Evolutionary conservation across 2,797 vertebrate species (phyloP).

Genomic region (Melanotaenia trifasciata): DNA sequence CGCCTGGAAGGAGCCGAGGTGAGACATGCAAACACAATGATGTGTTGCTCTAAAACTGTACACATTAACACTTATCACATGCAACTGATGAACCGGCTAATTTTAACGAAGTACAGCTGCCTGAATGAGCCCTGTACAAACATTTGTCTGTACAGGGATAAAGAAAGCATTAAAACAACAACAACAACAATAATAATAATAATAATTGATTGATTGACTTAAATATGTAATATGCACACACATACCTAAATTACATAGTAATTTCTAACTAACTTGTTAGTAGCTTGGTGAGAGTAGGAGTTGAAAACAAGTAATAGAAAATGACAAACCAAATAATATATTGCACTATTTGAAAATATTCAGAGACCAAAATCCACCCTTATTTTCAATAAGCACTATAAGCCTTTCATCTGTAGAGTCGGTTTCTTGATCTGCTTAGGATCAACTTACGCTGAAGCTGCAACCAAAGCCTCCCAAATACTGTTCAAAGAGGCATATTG

Average conservation of each 20-base stretch:
- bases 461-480: conserved; percentile 1
- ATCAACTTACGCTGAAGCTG: conserved; percentile 3
- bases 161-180: background rate
- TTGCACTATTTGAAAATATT: background rate
- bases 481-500: conserved; percentile 13
- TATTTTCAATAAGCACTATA: background rate
- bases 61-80: background rate
- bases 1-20: background rate
- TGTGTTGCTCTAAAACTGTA: background rate
- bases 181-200: background rate
- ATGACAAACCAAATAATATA: background rate
- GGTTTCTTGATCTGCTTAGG: background rate
- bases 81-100: background rate
- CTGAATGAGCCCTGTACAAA: background rate
- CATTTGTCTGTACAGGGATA: background rate
- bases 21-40: background rate
- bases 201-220: background rate
- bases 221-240: background rate
- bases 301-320: background rate
- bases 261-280: background rate
- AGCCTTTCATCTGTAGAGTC: conserved; percentile 1
- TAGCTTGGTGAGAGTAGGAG: background rate
- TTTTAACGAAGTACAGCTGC: background rate
- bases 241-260: background rate
- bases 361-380: background rate